These are phyloP conservation scores for Fissipunctia ypsillon DNA, from an alignment of 2,888 invertebrate genomes.

Conservation along the genomic window DNA sequence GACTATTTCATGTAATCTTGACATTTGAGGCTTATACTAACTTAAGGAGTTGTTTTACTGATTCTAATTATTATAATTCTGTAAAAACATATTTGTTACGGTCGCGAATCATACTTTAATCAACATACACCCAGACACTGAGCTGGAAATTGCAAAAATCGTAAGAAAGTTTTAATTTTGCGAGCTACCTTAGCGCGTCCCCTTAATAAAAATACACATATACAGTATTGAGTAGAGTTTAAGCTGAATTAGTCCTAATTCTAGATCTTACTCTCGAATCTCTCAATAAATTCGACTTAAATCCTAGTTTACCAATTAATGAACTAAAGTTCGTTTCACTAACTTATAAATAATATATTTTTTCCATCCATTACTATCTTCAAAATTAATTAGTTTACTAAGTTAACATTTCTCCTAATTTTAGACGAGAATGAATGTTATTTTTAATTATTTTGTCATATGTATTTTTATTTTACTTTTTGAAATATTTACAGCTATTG, in stretches of 20 bases:
- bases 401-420: background rate
- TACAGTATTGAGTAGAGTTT: background rate
- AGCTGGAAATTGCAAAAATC: too few relatives aligned
- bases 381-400: constrained; percentile 7
- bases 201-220: too few relatives aligned
- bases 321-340: background rate
- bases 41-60: too few relatives aligned
- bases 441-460: background rate
- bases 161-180: too few relatives aligned
- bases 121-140: too few relatives aligned
- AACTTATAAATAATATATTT: background rate
- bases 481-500: background rate
- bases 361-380: constrained; percentile 3
- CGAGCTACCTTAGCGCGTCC: too few relatives aligned
- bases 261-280: background rate
- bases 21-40: too few relatives aligned
- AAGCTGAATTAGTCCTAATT: background rate
- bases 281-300: background rate
- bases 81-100: too few relatives aligned
- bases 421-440: background rate
- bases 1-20: too few relatives aligned
- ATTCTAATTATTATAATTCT: too few relatives aligned
- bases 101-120: too few relatives aligned
- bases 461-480: background rate
- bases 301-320: constrained; percentile 16